A percentile compares a stretch with the other conserved stretches of the same genome.
Conservation (phyloP, 2,797 vertebrate species). For the Sciaenops ocellatus region DNA sequence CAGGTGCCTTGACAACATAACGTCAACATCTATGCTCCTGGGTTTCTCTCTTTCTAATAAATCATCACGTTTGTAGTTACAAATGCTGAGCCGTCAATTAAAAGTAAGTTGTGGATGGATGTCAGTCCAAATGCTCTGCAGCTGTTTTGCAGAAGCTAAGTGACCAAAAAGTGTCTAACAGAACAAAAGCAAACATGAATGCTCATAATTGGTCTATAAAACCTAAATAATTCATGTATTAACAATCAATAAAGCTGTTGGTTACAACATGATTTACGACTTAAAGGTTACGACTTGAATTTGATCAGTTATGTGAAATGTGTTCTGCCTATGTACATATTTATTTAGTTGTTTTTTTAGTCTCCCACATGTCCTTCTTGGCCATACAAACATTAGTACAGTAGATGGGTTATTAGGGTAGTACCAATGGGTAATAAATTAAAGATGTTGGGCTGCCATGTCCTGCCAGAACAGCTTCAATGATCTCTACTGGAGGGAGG, state of each 20-base stretch:
- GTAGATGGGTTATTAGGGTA: background rate
- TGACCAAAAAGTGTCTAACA: background rate
- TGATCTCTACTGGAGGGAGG: background rate
- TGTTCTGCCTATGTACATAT: background rate
- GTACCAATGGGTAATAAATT: conserved; percentile 3
- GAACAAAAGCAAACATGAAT: background rate
- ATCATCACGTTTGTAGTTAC: background rate
- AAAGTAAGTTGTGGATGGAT: background rate
- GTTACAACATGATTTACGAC: background rate
- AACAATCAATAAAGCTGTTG: background rate
- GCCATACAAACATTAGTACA: background rate
- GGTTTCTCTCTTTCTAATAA: background rate
- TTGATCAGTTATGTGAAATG: background rate
- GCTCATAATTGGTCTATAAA: background rate
- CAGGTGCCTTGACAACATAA: background rate
- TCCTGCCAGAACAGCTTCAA: conserved; percentile 3
- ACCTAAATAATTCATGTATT: background rate
- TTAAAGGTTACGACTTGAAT: background rate
- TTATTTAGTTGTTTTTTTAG: no score
- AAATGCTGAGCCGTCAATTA: no score
- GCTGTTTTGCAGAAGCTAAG: background rate
- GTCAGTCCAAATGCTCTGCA: background rate
- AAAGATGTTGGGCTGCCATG: conserved; percentile 1
- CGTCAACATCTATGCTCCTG: background rate
- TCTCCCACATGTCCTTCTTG: background rate